Conservation (phyloP, 2,797 vertebrate species). For the Eleutherodactylus coqui region DNA sequence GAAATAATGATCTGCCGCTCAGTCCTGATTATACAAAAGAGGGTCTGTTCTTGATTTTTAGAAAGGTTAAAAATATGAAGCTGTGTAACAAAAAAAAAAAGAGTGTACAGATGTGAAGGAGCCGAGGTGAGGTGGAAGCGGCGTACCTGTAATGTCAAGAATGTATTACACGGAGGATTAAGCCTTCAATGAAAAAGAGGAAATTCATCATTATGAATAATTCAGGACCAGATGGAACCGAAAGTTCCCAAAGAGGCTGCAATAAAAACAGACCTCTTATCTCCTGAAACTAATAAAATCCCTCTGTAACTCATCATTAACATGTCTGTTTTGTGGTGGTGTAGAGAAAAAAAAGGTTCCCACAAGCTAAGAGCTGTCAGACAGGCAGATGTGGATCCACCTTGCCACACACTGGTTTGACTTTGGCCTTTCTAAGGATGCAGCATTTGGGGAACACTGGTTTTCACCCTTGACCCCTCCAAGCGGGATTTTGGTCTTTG, state of each 20-base stretch:
- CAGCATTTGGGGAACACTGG: too few relatives aligned
- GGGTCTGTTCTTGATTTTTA: neutral
- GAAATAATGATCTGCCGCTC: neutral
- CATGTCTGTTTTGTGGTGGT: neutral
- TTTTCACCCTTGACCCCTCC: too few relatives aligned
- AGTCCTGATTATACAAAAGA: neutral
- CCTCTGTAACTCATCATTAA: neutral
- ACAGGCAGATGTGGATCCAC: too few relatives aligned
- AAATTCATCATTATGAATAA: conserved; percentile 14
- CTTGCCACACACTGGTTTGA: too few relatives aligned
- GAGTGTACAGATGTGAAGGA: conserved; percentile 5
- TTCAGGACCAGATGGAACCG: conserved; percentile 23
- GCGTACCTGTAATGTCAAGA: conserved; percentile 21
- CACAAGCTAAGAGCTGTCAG: neutral
- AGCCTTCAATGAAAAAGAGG: neutral
- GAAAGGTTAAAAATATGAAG: neutral
- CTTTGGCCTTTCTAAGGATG: too few relatives aligned
- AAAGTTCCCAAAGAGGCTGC: neutral
- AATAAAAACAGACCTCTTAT: neutral
- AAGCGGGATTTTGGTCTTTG: too few relatives aligned
- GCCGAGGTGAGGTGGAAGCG: neutral
- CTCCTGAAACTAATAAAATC: neutral
- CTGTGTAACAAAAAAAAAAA: neutral
- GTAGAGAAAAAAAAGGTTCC: neutral
- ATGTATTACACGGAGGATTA: conserved; percentile 6